phyloP scores from a whole-genome alignment of 2,888 invertebrate species.

The Malachius bipustulatus region DNA sequence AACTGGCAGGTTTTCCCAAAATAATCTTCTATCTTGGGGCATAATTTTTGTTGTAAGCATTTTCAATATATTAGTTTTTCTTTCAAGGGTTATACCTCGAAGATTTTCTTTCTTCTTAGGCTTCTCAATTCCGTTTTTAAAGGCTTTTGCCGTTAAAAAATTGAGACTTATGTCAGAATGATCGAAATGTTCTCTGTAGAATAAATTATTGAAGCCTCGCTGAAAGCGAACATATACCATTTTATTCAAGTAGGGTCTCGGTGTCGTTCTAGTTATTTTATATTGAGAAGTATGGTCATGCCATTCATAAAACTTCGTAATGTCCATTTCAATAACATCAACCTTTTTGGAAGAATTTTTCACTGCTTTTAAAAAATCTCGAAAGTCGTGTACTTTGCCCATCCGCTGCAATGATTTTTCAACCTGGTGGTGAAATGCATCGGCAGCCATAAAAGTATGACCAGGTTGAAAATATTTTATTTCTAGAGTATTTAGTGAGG shows the following conservation, averaged over 20 bases:
- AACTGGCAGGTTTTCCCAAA: no score
- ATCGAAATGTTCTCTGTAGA: slow-evolving; percentile 3
- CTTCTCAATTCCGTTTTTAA: background rate
- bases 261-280: background rate
- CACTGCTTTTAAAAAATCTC: background rate
- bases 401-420: slow-evolving; percentile 22
- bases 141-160: background rate
- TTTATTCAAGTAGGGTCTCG: background rate
- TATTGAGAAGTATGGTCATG: background rate
- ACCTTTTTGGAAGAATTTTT: background rate
- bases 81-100: background rate
- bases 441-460: slow-evolving; percentile 27
- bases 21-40: no score
- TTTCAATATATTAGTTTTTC: background rate
- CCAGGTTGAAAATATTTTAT: slow-evolving; percentile 23
- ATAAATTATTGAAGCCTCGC: background rate
- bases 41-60: background rate
- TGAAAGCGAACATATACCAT: background rate
- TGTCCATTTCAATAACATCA: slow-evolving; percentile 1
- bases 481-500: slow-evolving; percentile 13
- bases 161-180: background rate
- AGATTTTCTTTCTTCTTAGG: no score
- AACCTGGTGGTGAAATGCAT: slow-evolving; percentile 27
- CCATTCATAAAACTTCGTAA: background rate
- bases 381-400: slow-evolving; percentile 17